Percentiles rank a stretch among this genome's conserved stretches.
Conservation (phyloP, 2,797 vertebrate species). For the Taeniopygia guttata region DNA sequence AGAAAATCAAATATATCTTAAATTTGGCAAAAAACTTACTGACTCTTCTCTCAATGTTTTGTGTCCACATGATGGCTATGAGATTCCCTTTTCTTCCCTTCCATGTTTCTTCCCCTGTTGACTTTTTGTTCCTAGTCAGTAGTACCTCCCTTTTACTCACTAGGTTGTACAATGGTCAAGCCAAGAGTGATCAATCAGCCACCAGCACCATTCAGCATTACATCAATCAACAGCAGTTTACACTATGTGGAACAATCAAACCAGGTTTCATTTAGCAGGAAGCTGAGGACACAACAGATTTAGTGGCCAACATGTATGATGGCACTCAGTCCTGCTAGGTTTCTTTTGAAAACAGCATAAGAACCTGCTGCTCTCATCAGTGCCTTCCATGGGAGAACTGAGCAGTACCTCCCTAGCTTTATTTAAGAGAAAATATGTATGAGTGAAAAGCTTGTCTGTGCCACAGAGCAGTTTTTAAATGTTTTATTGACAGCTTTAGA, state of each 20-base stretch:
- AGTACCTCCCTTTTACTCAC: background rate
- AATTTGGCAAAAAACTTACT: background rate
- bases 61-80: background rate
- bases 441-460: background rate
- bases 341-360: background rate
- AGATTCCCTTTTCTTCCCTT: background rate
- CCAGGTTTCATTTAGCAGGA: background rate
- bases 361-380: background rate
- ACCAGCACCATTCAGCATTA: background rate
- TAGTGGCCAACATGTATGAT: accelerated
- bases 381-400: background rate
- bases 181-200: background rate
- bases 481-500: background rate
- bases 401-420: background rate
- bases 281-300: background rate
- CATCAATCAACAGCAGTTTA: background rate
- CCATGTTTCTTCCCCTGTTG: background rate
- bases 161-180: background rate
- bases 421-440: background rate
- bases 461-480: background rate
- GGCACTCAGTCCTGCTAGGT: background rate
- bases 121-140: background rate
- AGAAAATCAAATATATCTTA: background rate
- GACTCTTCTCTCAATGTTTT: background rate
- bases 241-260: background rate